Percentiles rank a stretch among this genome's conserved stretches.
phyloP scores from a whole-genome alignment of 1,140 invertebrate genomes.

The Dendroctonus valens region DNA sequence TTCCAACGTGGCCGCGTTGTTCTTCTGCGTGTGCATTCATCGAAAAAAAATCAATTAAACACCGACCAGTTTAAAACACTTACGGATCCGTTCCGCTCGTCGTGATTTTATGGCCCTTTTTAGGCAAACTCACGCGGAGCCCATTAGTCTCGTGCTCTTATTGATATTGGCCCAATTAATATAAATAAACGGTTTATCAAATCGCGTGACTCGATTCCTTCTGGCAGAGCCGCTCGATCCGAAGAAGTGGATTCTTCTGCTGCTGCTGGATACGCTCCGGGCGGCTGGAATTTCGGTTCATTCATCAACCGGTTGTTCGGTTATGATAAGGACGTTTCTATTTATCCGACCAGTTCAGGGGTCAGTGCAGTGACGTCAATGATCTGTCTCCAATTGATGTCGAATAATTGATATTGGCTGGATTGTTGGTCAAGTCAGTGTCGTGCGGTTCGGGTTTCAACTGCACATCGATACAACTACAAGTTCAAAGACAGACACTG shows the following conservation, averaged over 20 bases:
- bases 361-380: background rate
- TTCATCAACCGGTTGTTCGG: background rate
- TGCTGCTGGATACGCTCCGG: background rate
- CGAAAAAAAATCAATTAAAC: no score
- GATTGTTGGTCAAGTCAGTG: no score
- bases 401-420: background rate
- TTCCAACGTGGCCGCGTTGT: no score
- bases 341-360: background rate
- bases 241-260: background rate
- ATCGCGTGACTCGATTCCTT: background rate
- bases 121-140: conserved; percentile 13
- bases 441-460: no score
- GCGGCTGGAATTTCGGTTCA: background rate
- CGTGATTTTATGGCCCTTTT: conserved; percentile 13
- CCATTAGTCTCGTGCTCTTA: conserved; percentile 13
- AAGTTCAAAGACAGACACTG: no score
- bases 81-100: conserved; percentile 4
- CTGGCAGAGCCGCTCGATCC: background rate
- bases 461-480: no score
- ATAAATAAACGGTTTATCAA: conserved; percentile 32
- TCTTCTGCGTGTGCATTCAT: no score
- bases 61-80: no score
- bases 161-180: conserved; percentile 27
- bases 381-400: background rate
- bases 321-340: background rate